A percentile compares a stretch with the other conserved stretches of the same genome.
phyloP scores from a whole-genome alignment of 2,797 vertebrate genomes.

The Austrolebias charrua region DNA sequence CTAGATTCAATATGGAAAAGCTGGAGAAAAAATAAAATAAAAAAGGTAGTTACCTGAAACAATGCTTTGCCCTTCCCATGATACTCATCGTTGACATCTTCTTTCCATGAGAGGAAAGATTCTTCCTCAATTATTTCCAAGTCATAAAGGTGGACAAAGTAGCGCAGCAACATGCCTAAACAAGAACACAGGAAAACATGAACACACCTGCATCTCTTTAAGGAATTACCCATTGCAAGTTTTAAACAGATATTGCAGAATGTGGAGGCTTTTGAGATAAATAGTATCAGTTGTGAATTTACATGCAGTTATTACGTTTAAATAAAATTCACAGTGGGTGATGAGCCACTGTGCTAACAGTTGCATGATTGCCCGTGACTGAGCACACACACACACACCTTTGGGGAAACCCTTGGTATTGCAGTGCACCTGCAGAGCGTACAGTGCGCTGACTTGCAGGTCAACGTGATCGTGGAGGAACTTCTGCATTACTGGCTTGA shows the following conservation, averaged over 20 bases:
- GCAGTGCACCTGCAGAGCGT: conserved; percentile 98
- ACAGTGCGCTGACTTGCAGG: conserved; percentile 94
- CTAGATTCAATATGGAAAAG: too few species aligned
- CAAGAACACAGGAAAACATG: neutral
- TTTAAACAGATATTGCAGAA: too few species aligned
- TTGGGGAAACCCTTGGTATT: conserved; percentile 92
- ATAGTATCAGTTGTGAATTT: too few species aligned
- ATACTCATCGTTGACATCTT: conserved; percentile 98
- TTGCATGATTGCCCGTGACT: too few species aligned
- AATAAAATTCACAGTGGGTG: too few species aligned
- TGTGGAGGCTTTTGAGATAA: too few species aligned
- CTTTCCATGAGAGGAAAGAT: conserved; percentile 99
- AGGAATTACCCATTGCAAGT: too few species aligned
- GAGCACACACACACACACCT: conserved; percentile 74
- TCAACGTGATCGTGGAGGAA: conserved; percentile 96
- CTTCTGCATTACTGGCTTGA: conserved; percentile 98
- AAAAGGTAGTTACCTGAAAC: conserved; percentile 87
- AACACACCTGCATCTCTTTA: neutral
- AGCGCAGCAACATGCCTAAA: conserved; percentile 96
- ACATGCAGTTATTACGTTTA: too few species aligned
- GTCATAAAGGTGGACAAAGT: conserved; percentile 97
- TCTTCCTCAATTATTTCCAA: conserved; percentile 99
- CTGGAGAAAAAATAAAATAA: too few species aligned
- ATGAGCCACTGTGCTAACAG: too few species aligned
- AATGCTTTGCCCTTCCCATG: conserved; percentile 99